These are phyloP conservation scores for Tetramorium parvispinum DNA, from an alignment of 1,140 invertebrate genomes.

Conservation along the genomic window DNA sequence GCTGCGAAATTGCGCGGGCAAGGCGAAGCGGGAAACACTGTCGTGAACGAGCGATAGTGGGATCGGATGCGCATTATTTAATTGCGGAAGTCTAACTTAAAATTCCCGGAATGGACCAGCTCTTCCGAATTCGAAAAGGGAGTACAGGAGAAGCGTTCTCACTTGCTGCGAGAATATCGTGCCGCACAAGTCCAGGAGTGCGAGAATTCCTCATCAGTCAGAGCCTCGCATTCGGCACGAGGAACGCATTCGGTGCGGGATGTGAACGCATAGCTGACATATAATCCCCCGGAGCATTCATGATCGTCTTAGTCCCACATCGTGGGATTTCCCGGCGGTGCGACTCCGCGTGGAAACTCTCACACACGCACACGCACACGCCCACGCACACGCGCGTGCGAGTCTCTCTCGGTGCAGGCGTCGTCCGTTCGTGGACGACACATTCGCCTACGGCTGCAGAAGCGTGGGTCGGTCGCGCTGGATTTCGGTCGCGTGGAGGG, in stretches of 20 bases:
- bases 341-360: neutral
- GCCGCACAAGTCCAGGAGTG: neutral
- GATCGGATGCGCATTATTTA: slow-evolving; percentile 37
- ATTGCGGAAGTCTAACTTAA: neutral
- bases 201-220: slow-evolving; percentile 32
- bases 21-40: neutral
- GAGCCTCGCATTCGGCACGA: slow-evolving; percentile 4
- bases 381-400: neutral
- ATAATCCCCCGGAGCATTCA: slow-evolving; percentile 21
- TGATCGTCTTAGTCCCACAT: slow-evolving; percentile 33
- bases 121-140: neutral
- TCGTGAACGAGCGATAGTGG: neutral
- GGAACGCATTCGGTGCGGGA: neutral
- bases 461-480: slow-evolving; percentile 64
- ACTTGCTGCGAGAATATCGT: neutral
- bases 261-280: slow-evolving; percentile 6
- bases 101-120: neutral
- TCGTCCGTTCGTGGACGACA: slow-evolving; percentile 24
- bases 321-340: neutral
- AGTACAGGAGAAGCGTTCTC: neutral
- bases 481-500: slow-evolving; percentile 71
- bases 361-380: neutral
- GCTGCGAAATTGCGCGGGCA: neutral
- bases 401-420: neutral
- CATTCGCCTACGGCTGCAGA: slow-evolving; percentile 31